Conservation (phyloP, 1,140 invertebrate genomes). For the Scaptomyza montana region DNA sequence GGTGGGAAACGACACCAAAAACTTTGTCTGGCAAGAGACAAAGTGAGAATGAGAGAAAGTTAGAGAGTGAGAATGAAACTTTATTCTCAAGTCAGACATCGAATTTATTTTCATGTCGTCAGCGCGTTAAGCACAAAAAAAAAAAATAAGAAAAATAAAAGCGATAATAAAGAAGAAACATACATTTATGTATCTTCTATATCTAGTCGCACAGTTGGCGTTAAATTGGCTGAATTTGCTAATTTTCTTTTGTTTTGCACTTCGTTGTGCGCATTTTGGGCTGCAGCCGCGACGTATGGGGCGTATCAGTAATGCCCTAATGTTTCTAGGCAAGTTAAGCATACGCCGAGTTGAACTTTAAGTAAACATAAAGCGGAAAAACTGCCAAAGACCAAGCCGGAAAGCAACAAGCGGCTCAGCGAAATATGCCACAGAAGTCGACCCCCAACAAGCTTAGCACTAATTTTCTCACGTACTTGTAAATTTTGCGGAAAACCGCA, state of each 20-base stretch:
- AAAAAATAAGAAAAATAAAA: conserved; percentile 3
- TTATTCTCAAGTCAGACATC: conserved; percentile 77
- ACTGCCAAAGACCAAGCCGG: conserved; percentile 22
- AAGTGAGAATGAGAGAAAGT: not conserved
- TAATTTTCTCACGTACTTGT: conserved; percentile 83
- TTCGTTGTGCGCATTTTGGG: conserved; percentile 1
- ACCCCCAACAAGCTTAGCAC: conserved; percentile 70
- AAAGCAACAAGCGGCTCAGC: conserved; percentile 65
- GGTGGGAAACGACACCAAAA: conserved; percentile 9
- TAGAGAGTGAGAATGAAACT: conserved; percentile 61
- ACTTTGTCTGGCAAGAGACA: conserved; percentile 21
- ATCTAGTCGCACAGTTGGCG: conserved; percentile 36
- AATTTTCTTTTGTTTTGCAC: conserved; percentile 50
- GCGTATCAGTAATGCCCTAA: conserved; percentile 53
- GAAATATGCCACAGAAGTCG: not conserved
- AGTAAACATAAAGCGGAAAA: conserved; percentile 18
- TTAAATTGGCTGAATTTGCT: conserved; percentile 68
- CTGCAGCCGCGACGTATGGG: conserved; percentile 21
- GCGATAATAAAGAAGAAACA: not conserved
- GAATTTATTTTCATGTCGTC: conserved; percentile 77
- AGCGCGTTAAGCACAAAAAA: conserved; percentile 39
- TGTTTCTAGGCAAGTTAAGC: conserved; percentile 47
- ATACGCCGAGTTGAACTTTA: conserved; percentile 58
- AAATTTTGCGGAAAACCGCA: conserved; percentile 82
- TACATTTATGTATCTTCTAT: conserved; percentile 3